Evolutionary conservation across 2,888 invertebrate species (phyloP), one percentile per base, ranked within the genome.

Genomic region (Ochropleura plecta): DNA sequence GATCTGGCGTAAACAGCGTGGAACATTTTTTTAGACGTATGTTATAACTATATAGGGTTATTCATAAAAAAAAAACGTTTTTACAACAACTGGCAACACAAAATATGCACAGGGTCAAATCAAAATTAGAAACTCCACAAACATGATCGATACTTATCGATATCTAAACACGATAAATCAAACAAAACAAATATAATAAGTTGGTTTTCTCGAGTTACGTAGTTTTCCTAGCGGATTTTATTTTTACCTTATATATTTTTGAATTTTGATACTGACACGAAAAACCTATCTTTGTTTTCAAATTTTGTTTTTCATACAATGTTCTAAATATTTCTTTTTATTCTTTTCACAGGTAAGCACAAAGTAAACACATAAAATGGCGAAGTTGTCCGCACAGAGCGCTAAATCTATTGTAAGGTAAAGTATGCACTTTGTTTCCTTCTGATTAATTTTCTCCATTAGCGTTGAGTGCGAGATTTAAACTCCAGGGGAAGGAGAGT

Each of bases 271-370:
- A n/a, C 6, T 9, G 9, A 5, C 20, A 49, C 8, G 14, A 55
- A 49, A 18, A n/a, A 60, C 2, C 18, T 40, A n/a, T 78, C 0
- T 75, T 30, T 64, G 64, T 82, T 48, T 65, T 4, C 14, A 42
- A 0, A 59, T 40, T n/a, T 51, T 57, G n/a, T 49, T 14, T 40
- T 16, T 8, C 4, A 30, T 14, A 30, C 12, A 9, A 9, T 70
- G n/a, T 68, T 67, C 67, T 82, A 59, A 82, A 60, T 55, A 16
- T 69, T 79, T 5, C 0, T 74, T 73, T 63, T 81, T 87, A 83
- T 86, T 91, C 73, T 87, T 77, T 82, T 91, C 89, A 53, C 93
- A 93, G 93, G 93, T 93, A 93, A 93, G 93, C 88, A 84, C 83
- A 78, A 67, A 65, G 49, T n/a, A 63, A n/a, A 72, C 14, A 59